Evolutionary conservation across 2,797 vertebrate species (phyloP).

Genomic region (Sphenodon punctatus): DNA sequence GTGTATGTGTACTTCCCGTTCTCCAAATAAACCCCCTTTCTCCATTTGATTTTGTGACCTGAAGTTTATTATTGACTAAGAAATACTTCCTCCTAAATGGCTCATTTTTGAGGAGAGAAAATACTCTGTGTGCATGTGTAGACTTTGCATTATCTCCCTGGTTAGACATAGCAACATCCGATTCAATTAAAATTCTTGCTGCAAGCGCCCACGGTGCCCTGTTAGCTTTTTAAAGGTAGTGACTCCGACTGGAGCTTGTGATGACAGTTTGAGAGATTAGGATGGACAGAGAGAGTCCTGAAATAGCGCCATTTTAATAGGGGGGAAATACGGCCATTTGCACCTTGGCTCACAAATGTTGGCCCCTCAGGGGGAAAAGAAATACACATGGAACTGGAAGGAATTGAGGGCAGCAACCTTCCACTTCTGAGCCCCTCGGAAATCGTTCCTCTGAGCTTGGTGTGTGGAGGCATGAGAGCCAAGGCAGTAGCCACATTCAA

Average conservation of each 20-base stretch:
- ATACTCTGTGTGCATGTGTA: too few species aligned
- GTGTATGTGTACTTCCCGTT: too few species aligned
- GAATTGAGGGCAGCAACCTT: too few species aligned
- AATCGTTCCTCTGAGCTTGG: too few species aligned
- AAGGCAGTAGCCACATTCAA: too few species aligned
- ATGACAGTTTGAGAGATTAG: slow-evolving; percentile 68
- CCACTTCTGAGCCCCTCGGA: too few species aligned
- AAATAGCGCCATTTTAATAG: slow-evolving; percentile 69
- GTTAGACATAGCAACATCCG: slow-evolving; percentile 69
- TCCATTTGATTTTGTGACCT: too few species aligned
- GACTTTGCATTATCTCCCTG: slow-evolving; percentile 10
- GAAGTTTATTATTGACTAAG: too few species aligned
- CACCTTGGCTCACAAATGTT: not conserved
- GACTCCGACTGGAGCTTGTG: slow-evolving; percentile 35
- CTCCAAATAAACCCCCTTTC: too few species aligned
- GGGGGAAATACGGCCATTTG: not conserved
- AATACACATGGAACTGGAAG: not conserved
- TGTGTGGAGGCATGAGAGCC: too few species aligned
- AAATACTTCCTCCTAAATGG: too few species aligned
- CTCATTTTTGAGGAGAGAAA: too few species aligned
- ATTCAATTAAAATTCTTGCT: slow-evolving; percentile 70
- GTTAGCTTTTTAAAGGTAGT: slow-evolving; percentile 18
- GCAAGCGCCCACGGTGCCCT: slow-evolving; percentile 46
- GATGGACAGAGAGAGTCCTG: slow-evolving; percentile 32
- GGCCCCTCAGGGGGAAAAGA: not conserved